phyloP scores from a whole-genome alignment of 2,797 vertebrate genomes.

The Enteromius anoplus region DNA sequence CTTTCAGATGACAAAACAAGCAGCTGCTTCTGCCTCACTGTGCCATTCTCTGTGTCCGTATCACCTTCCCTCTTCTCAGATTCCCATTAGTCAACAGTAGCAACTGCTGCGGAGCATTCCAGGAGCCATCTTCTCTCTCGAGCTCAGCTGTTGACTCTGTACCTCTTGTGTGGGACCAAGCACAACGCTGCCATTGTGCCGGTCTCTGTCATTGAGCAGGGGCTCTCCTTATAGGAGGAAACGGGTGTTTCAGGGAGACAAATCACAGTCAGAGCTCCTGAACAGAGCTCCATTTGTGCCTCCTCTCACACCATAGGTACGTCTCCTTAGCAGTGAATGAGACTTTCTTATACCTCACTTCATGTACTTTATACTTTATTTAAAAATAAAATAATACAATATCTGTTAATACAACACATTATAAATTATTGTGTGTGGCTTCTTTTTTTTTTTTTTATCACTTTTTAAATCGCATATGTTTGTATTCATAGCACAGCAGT shows the following conservation, averaged over 20 bases:
- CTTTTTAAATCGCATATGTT: background rate
- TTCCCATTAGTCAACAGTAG: slow-evolving; percentile 99
- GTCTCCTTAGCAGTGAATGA: slow-evolving; percentile 40
- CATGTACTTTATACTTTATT: background rate
- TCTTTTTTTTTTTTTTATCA: background rate
- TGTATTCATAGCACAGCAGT: background rate
- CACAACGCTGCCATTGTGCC: slow-evolving; percentile 95
- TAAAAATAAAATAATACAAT: background rate
- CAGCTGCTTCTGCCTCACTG: slow-evolving; percentile 98
- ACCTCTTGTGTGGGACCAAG: slow-evolving; percentile 78
- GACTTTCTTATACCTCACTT: slow-evolving; percentile 14
- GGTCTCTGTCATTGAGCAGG: slow-evolving; percentile 78
- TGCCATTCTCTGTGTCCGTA: slow-evolving; percentile 96
- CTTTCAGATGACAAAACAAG: slow-evolving; percentile 88
- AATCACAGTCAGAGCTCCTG: slow-evolving; percentile 74
- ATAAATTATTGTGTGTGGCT: background rate
- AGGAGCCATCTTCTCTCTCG: slow-evolving; percentile 90
- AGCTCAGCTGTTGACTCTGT: slow-evolving; percentile 93
- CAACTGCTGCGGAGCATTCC: slow-evolving; percentile 95
- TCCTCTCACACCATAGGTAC: slow-evolving; percentile 51
- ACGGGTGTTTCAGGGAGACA: slow-evolving; percentile 79
- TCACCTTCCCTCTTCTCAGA: slow-evolving; percentile 98
- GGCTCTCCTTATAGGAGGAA: slow-evolving; percentile 80
- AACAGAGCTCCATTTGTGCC: slow-evolving; percentile 76
- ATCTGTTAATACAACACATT: background rate